A percentile compares a stretch with the other conserved stretches of the same genome.
Evolutionary conservation across 2,113 vertebrate species (phyloP).

Genomic region (Gavia stellata): DNA sequence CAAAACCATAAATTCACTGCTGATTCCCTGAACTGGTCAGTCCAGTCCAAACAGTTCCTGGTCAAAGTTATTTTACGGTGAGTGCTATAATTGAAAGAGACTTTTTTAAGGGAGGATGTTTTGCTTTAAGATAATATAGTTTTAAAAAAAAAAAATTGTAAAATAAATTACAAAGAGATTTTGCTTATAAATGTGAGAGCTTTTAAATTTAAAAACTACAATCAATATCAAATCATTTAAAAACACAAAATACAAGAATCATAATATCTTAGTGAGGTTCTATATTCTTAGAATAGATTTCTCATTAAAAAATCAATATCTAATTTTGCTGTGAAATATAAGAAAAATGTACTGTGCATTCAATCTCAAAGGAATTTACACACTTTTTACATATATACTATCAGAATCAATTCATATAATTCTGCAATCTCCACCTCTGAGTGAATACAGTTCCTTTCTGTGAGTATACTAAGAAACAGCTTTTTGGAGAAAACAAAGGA

Average conservation of each 20-base stretch:
- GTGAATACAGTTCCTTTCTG: background rate
- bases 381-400: background rate
- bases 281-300: slow-evolving; percentile 41
- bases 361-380: slow-evolving; percentile 11
- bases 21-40: background rate
- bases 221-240: slow-evolving; percentile 39
- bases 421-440: background rate
- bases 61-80: background rate
- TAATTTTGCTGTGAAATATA: slow-evolving; percentile 45
- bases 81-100: background rate
- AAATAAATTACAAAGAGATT: background rate
- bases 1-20: background rate
- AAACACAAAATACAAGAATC: slow-evolving; percentile 13
- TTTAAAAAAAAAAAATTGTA: background rate
- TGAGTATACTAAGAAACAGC: background rate
- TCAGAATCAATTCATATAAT: background rate
- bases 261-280: background rate
- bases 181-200: background rate
- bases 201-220: slow-evolving; percentile 2
- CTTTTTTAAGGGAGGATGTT: background rate
- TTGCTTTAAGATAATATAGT: background rate
- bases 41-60: background rate
- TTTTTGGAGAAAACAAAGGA: background rate
- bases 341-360: slow-evolving; percentile 18
- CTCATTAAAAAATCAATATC: slow-evolving; percentile 57